Evolutionary conservation across 2,113 vertebrate genomes (phyloP), one percentile per base, ranked within the genome.

Genomic region (Trematomus loennbergii): DNA sequence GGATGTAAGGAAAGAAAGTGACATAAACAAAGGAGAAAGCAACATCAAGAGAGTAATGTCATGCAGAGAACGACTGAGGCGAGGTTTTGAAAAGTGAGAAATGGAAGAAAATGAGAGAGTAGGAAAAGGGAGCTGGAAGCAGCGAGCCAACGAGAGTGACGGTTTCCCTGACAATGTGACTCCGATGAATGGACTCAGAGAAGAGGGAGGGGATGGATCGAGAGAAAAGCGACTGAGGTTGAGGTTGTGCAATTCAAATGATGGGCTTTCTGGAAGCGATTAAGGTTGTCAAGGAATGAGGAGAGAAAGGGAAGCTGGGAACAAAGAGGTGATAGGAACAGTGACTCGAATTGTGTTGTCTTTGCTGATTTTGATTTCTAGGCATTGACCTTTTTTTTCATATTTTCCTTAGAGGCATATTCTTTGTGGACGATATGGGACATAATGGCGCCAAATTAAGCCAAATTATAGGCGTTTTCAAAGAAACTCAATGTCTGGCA

Each of bases 31-130:
- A 62, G 72, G 52, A 20, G 29, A 29, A 79, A 60, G 68, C 22
- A 50, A 52, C 9, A 29, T 33, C 18, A 50, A 75, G 15, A 43
- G n/a, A 55, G 63, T n/a, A 16, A 71, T 67, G 53, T 22, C 22
- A 17, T 22, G 59, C 29, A 60, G 64, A 10, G 69, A 85, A 80
- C 49, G 67, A 79, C 33, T 8, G 63, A 84, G 67, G 83, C 9
- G 18, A 77, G 60, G 57, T 71, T 77, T 59, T n/a, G 48, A 55
- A 69, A 60, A 59, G 49, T 29, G 83, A 75, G 48, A 83, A 82
- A 36, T 36, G 18, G 59, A 74, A 55, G 10, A 54, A 85, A 70
- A 77, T 69, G 25, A 63, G 46, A 65, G 6, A 33, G 66, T 13
- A 25, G 5, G 55, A 58, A 55, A 36, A 48, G 18, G 40, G 43